phyloP scores from a whole-genome alignment of 2,797 vertebrate species.

The Chelidonichthys spinosus region DNA sequence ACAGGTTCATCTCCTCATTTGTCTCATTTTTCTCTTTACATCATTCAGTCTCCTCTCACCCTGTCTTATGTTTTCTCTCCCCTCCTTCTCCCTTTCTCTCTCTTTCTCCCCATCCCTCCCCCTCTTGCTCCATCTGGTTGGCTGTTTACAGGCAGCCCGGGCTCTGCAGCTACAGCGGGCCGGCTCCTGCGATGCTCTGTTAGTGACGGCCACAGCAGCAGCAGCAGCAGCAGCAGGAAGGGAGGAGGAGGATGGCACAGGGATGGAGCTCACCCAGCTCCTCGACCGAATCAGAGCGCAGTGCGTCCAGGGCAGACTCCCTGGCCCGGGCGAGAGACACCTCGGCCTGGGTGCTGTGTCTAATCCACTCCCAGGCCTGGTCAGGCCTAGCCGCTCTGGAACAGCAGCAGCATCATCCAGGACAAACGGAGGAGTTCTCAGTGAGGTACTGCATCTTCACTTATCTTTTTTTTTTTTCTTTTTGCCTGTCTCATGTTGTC shows the following conservation, averaged over 20 bases:
- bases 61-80: not conserved
- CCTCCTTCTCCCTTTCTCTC: not conserved
- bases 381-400: conserved; percentile 57
- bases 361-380: conserved; percentile 57
- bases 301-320: conserved; percentile 84
- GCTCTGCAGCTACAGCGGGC: conserved; percentile 85
- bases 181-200: conserved; percentile 82
- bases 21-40: conserved; percentile 24
- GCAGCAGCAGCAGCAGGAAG: conserved; percentile 50
- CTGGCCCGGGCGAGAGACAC: conserved; percentile 58
- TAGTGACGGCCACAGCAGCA: conserved; percentile 75
- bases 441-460: conserved; percentile 83
- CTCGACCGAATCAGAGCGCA: conserved; percentile 89
- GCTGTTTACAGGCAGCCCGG: conserved; percentile 82
- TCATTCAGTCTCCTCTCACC: conserved; percentile 7
- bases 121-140: conserved; percentile 56
- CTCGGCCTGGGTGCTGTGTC: conserved; percentile 49
- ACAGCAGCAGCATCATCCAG: conserved; percentile 56
- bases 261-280: conserved; percentile 93
- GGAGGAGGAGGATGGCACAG: conserved; percentile 93
- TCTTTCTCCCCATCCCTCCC: conserved; percentile 23
- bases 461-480: conserved; percentile 5
- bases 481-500: conserved; percentile 27
- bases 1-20: conserved; percentile 8
- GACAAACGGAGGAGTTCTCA: conserved; percentile 73